Evolutionary conservation across 2,797 vertebrate species (phyloP).

Genomic region (Gallinago nigripennis): DNA sequence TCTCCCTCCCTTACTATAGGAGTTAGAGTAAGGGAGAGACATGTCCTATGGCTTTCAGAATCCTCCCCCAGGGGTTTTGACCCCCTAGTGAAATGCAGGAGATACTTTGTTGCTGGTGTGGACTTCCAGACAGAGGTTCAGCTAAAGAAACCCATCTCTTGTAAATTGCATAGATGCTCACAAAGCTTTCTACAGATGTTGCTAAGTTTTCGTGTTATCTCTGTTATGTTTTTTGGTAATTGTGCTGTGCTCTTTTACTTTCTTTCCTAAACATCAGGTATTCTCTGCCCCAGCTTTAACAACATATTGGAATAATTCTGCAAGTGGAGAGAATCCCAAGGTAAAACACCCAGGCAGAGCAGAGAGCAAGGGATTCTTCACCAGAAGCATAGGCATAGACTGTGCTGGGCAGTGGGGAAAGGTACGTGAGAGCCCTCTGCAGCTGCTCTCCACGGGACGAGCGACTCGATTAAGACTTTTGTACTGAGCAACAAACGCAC

Average conservation of each 20-base stretch:
- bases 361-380: not conserved
- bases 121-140: not conserved
- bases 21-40: not conserved
- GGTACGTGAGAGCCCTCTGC: not conserved
- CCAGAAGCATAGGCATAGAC: rapidly evolving
- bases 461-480: not conserved
- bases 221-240: not conserved
- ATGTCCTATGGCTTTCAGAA: not conserved
- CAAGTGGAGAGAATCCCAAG: not conserved
- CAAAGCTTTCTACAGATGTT: not conserved
- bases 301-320: not conserved
- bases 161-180: not conserved
- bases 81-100: not conserved
- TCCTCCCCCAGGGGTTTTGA: not conserved
- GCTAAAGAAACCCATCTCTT: not conserved
- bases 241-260: not conserved
- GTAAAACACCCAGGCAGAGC: not conserved
- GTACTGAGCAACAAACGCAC: not conserved
- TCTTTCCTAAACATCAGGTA: not conserved
- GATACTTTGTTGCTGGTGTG: rapidly evolving
- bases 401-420: not conserved
- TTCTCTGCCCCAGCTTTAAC: not conserved
- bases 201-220: not conserved
- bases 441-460: not conserved
- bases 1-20: not conserved